These are phyloP conservation scores for Pangasius krempfi DNA, from an alignment of 2,797 vertebrate species.

Conservation along the genomic window DNA sequence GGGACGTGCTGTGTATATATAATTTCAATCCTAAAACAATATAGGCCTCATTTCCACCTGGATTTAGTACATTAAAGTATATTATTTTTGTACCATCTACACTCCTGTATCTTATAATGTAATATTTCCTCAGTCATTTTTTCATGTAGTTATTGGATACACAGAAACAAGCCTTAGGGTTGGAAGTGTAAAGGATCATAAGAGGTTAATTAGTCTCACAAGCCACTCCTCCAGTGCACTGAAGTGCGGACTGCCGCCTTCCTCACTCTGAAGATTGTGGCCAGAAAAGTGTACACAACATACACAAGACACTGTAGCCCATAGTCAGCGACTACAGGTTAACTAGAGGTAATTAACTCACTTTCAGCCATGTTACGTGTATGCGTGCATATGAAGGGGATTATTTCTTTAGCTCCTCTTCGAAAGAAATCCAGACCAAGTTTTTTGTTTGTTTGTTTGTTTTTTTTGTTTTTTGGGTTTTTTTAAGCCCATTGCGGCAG, in stretches of 20 bases:
- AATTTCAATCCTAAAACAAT: not conserved
- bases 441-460: conserved; percentile 13
- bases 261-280: not conserved
- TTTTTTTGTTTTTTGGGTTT: too few species aligned
- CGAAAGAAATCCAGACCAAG: conserved; percentile 8
- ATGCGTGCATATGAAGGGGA: not conserved
- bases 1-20: not conserved
- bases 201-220: conserved; percentile 7
- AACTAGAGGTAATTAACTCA: not conserved
- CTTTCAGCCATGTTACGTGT: not conserved
- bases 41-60: not conserved
- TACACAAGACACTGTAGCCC: not conserved
- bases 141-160: conserved; percentile 1
- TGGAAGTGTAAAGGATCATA: not conserved
- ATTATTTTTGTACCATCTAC: not conserved
- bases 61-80: not conserved
- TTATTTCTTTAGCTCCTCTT: conserved; percentile 3
- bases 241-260: not conserved
- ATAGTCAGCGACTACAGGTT: not conserved
- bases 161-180: not conserved
- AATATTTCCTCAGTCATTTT: not conserved
- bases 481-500: conserved; percentile 34
- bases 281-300: not conserved
- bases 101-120: not conserved
- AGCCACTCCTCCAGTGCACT: not conserved